These are phyloP conservation scores for Cybosia mesomella DNA, from an alignment of 2,888 invertebrate genomes.

Conservation along the genomic window DNA sequence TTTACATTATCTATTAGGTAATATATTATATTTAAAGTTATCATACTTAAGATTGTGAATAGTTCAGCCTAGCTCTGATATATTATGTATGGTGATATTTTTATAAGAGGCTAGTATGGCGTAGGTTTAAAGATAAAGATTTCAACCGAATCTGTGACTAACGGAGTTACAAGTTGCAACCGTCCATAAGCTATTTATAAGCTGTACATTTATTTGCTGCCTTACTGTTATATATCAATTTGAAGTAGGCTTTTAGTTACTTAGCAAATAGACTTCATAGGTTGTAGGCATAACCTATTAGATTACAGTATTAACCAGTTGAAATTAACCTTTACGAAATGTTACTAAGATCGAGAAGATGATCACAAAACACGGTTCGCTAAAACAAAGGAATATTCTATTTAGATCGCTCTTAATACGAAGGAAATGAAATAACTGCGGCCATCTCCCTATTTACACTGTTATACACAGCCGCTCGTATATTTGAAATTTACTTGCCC, in stretches of 20 bases:
- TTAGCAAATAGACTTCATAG: not conserved
- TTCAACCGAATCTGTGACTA: too few relatives aligned
- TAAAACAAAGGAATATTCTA: constrained; percentile 78
- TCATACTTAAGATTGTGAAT: too few relatives aligned
- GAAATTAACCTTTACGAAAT: constrained; percentile 84
- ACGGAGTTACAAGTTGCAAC: too few relatives aligned
- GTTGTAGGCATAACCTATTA: not conserved
- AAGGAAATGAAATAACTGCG: constrained; percentile 53
- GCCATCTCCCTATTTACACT: constrained; percentile 43
- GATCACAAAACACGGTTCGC: constrained; percentile 71
- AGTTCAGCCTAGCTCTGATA: too few relatives aligned
- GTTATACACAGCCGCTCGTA: constrained; percentile 14
- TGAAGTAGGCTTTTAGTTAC: too few relatives aligned
- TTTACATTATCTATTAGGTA: constrained; percentile 31
- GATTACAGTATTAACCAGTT: constrained; percentile 29
- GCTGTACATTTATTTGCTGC: not conserved
- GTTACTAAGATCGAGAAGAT: constrained; percentile 82
- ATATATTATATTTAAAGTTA: not conserved
- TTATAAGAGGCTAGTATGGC: not conserved
- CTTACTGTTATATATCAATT: too few relatives aligned
- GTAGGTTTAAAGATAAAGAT: not conserved
- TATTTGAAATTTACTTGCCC: constrained; percentile 34
- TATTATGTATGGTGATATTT: too few relatives aligned
- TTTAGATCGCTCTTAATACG: constrained; percentile 60
- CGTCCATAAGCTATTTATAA: too few relatives aligned